phyloP scores from a whole-genome alignment of 1,140 invertebrate species.

The Drosophila rhopaloa region DNA sequence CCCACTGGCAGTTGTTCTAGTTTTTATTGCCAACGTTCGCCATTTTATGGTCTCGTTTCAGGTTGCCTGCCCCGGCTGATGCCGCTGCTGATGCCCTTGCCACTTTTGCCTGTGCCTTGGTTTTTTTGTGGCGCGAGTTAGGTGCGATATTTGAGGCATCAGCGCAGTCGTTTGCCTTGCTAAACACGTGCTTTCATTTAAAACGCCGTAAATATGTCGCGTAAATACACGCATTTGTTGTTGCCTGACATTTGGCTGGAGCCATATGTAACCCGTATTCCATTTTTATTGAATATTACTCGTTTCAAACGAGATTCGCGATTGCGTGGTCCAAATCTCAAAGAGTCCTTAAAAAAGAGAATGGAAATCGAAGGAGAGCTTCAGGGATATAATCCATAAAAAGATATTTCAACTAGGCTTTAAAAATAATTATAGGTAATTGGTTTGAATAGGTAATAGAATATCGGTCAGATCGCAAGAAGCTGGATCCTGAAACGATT shows the following conservation, averaged over 20 bases:
- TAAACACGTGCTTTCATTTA: conserved; percentile 75
- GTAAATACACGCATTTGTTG: conserved; percentile 40
- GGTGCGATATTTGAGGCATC: conserved; percentile 49
- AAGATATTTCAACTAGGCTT: too few relatives aligned
- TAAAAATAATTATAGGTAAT: too few relatives aligned
- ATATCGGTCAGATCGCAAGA: too few relatives aligned
- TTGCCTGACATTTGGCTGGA: conserved; percentile 42
- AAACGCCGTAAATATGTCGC: conserved; percentile 70
- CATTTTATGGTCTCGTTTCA: conserved; percentile 77
- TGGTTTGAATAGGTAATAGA: too few relatives aligned
- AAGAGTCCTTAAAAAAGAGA: background rate
- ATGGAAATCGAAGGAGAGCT: background rate
- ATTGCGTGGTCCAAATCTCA: conserved; percentile 39
- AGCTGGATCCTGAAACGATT: too few relatives aligned
- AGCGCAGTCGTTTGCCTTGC: conserved; percentile 45
- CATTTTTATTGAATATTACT: conserved; percentile 61
- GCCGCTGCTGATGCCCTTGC: conserved; percentile 31
- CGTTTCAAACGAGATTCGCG: conserved; percentile 24
- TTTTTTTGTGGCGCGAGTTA: conserved; percentile 12
- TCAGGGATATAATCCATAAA: background rate
- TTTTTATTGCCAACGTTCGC: conserved; percentile 74
- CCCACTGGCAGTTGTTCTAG: conserved; percentile 69
- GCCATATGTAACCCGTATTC: conserved; percentile 48
- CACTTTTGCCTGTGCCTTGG: conserved; percentile 16
- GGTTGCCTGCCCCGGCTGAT: conserved; percentile 32